Percentiles rank a stretch among this genome's conserved stretches.
Conservation (phyloP, 1,140 invertebrate genomes). For the Aphelinus certus region DNA sequence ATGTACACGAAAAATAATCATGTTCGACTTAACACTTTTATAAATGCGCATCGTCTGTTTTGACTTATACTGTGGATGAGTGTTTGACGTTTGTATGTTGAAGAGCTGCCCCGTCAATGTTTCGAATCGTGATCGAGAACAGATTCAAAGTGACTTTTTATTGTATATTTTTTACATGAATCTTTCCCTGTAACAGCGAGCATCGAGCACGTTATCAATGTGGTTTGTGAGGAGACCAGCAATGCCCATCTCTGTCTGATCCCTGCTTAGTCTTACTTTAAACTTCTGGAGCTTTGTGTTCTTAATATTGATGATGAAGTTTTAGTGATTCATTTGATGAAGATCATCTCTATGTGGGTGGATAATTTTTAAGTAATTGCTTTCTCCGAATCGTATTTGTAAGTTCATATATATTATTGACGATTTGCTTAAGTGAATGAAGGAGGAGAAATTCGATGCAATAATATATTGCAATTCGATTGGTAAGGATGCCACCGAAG, state of each 20-base stretch:
- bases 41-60: constrained; percentile 34
- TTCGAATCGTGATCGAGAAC: constrained; percentile 22
- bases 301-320: constrained; percentile 3
- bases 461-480: constrained; percentile 35
- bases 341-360: constrained; percentile 6
- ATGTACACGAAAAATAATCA: constrained; percentile 25
- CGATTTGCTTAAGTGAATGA: constrained; percentile 25
- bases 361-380: constrained; percentile 12
- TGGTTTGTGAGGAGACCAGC: constrained; percentile 34
- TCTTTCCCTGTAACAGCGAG: constrained; percentile 35
- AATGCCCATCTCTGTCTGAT: constrained; percentile 32
- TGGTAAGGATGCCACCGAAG: constrained; percentile 37
- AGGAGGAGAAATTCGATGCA: constrained; percentile 27
- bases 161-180: constrained; percentile 38
- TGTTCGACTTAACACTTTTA: constrained; percentile 30
- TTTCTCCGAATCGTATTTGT: constrained; percentile 26
- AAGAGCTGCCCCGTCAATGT: constrained; percentile 19
- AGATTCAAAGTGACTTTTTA: constrained; percentile 33
- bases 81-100: constrained; percentile 28
- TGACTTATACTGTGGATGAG: constrained; percentile 16
- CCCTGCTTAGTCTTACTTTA: constrained; percentile 26
- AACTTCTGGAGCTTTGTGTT: constrained; percentile 16
- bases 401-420: constrained; percentile 22
- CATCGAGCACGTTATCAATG: constrained; percentile 32
- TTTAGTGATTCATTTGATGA: constrained; percentile 8